A percentile compares a stretch with the other conserved stretches of the same genome.
These are phyloP conservation scores for Brachyistius frenatus DNA, from an alignment of 2,113 vertebrate genomes.

Conservation along the genomic window DNA sequence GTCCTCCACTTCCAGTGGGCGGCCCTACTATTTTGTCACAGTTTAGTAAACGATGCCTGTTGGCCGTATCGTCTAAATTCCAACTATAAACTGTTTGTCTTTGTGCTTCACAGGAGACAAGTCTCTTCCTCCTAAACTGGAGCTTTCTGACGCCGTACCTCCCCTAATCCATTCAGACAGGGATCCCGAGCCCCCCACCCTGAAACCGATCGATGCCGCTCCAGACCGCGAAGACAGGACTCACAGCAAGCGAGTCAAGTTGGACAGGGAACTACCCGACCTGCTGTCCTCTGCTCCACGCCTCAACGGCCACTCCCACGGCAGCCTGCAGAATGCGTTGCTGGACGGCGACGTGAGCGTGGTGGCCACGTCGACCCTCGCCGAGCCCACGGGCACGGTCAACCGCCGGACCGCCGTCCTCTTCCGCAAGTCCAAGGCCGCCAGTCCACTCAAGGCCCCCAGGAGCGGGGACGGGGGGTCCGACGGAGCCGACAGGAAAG, in stretches of 20 bases:
- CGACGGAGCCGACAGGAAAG: not conserved
- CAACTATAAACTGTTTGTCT: not conserved
- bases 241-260: conserved; percentile 85
- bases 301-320: conserved; percentile 90
- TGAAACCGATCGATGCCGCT: conserved; percentile 93
- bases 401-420: conserved; percentile 94
- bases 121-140: conserved; percentile 96
- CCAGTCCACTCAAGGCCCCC: conserved; percentile 89
- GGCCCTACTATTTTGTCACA: too few relatives aligned
- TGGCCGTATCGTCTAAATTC: too few relatives aligned
- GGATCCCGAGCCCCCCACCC: conserved; percentile 95
- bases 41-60: too few relatives aligned
- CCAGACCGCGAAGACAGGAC: conserved; percentile 88
- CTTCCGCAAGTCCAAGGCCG: conserved; percentile 94
- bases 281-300: conserved; percentile 84
- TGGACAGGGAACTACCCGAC: conserved; percentile 85
- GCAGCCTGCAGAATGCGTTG: conserved; percentile 87
- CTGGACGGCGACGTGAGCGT: conserved; percentile 89
- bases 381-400: conserved; percentile 89
- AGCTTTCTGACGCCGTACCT: conserved; percentile 94
- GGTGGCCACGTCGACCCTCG: conserved; percentile 90
- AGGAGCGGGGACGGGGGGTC: conserved; percentile 67
- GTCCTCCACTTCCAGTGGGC: too few relatives aligned
- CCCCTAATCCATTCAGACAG: conserved; percentile 91
- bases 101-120: conserved; percentile 88